Base-by-base conservation (phyloP, 2,888 invertebrate genomes). In the Pelosia muscerda region DNA sequence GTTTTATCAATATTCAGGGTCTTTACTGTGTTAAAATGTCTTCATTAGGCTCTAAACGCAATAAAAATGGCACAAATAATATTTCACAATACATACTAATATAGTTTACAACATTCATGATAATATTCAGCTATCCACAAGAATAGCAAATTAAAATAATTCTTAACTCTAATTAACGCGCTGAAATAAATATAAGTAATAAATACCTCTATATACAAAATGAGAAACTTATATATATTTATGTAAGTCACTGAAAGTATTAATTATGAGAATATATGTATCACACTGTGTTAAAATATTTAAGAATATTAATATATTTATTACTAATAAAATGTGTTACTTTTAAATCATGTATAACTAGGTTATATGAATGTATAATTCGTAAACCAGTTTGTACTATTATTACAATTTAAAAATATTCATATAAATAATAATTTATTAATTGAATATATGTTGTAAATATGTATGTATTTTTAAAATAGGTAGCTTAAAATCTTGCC, bases 361-460 rank as follows among this genome's bases (percentile, higher is more conserved):
- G 42, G 4, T n/a, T n/a, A n/a, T 66, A 62, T 63, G 28, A 65
- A 65, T 69, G 62, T 62, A 66, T 68, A 72, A 74, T 69, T 72
- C 65, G 60, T 70, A 78, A 79, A 79, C 76, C 67, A 72, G 69
- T 79, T 79, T 79, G 81, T 79, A 79, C 79, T 76, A 68, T 73
- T 69, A 69, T 74, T 71, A 71, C 23, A 70, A 74, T 81, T 76
- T 76, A 15, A 74, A 76, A 71, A 68, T 74, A 68, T 19, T 74
- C 65, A 66, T 70, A 28, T 71, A 76, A 79, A 76, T 78, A 76
- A 78, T 54, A 78, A 74, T 59, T 22, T 58, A 68, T 25, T 69
- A 23, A 57, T 53, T 56, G 53, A 60, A 42, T 66, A 63, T 61
- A 31, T 63, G 53, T 61, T 68, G 65, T 72, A 68, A 69, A 68